Percentiles rank a stretch among this genome's conserved stretches.
Evolutionary conservation across 2,888 invertebrate genomes (phyloP).

Genomic region (Magallana nippona): DNA sequence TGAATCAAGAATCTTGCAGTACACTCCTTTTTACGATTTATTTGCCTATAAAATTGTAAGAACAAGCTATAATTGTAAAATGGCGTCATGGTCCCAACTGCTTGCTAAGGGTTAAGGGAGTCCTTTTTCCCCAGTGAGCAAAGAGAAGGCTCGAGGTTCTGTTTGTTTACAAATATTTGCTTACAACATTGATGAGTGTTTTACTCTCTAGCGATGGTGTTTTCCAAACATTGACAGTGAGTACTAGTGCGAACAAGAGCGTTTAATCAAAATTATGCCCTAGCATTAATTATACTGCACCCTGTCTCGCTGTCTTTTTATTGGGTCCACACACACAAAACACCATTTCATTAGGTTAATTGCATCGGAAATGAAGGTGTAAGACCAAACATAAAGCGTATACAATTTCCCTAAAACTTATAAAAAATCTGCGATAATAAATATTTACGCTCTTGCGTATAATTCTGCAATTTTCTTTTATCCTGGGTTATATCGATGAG

Average conservation of each 20-base stretch:
- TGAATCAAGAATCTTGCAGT: too few relatives aligned
- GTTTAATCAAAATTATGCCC: neutral
- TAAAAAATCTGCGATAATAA: slow-evolving; percentile 4
- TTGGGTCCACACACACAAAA: neutral
- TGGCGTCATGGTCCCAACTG: too few relatives aligned
- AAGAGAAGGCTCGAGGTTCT: neutral
- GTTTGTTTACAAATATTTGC: slow-evolving; percentile 27
- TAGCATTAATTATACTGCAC: slow-evolving; percentile 21
- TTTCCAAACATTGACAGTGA: neutral
- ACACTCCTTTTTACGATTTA: too few relatives aligned
- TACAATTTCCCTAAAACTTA: slow-evolving; percentile 12
- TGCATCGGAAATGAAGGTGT: slow-evolving; percentile 13
- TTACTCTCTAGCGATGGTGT: neutral
- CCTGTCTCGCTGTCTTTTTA: neutral
- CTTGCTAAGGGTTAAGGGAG: neutral
- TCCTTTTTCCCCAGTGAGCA: neutral
- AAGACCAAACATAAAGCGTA: neutral
- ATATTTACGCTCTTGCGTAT: neutral
- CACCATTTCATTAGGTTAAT: slow-evolving; percentile 4
- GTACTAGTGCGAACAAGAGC: slow-evolving; percentile 6
- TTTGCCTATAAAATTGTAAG: too few relatives aligned
- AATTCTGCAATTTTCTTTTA: slow-evolving; percentile 5
- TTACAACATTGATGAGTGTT: neutral
- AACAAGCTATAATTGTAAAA: too few relatives aligned
- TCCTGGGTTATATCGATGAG: neutral